A percentile compares a stretch with the other conserved stretches of the same genome.
Conservation (phyloP, 2,888 invertebrate species). For the Dryococelus australis region DNA sequence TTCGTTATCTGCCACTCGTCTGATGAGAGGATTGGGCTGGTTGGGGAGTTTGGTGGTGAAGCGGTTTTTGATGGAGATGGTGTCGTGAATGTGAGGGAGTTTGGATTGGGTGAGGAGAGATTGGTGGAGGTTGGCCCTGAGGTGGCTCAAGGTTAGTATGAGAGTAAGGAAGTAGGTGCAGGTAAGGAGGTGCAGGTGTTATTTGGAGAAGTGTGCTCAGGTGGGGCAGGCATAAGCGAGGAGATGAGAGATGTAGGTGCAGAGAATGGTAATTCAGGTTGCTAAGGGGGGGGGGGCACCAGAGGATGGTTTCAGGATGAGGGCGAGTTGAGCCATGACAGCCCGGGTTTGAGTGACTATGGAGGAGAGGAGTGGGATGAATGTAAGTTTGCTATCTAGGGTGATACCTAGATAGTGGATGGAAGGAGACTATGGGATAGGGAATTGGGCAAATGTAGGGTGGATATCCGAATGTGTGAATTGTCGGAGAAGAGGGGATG, state of each 20-base stretch:
- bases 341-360: background rate
- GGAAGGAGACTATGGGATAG: background rate
- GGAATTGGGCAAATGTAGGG: background rate
- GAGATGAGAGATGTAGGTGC: background rate
- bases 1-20: too few species aligned
- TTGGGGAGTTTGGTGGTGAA: too few species aligned
- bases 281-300: background rate
- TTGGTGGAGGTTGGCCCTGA: too few species aligned
- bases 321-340: background rate
- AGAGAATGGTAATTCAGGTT: background rate
- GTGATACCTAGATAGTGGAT: background rate
- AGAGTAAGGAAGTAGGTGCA: background rate
- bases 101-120: too few species aligned
- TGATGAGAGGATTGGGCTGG: too few species aligned
- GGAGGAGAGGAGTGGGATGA: background rate
- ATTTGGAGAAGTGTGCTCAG: background rate
- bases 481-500: background rate
- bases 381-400: background rate
- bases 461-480: background rate
- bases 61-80: too few species aligned
- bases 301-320: background rate
- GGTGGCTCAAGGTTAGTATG: background rate
- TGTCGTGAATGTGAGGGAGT: too few species aligned
- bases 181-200: background rate
- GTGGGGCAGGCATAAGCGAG: background rate